Base-by-base conservation (phyloP, 2,797 vertebrate species). In the Lepus townsendii region DNA sequence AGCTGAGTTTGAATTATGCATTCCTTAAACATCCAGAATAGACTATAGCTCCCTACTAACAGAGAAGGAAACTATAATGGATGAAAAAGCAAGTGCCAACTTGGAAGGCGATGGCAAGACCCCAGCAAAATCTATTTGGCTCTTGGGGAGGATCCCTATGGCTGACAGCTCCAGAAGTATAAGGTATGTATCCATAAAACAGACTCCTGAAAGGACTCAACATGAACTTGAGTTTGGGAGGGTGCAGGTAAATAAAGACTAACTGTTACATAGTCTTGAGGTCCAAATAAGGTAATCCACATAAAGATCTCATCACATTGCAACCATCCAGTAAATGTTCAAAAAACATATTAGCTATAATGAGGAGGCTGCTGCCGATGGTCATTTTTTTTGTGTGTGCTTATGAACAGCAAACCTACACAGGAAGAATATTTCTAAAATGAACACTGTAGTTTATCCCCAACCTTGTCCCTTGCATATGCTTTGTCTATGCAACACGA, bases 81-180 rank as follows among this genome's bases (percentile, higher is more conserved):
- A 65, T 83, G 17, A 88, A 91, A 83, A 77, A 78, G 47, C n/a
- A 66, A 52, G 35, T 68, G 60, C 20, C 73, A 65, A 3, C 32
- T 42, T 77, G n/a, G 38, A 94, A 80, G 75, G 47, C 78, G 54
- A 60, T 77, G 19, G 60, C 14, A 95, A 91, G 63, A 85, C 30
- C 8, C 62, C 69, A 26, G 79, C 2, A 35, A 63, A 92, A 78
- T 52, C 38, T 68, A 63, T 30, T 54, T 88, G 66, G 14, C 16
- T 90, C 22, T 90, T 62, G 52, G 63, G 42, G 3, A 10, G n/a
- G 69, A 42, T 35, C 54, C 42, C 54, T 77, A 1, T 1, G 22
- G 10, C 26, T 5, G 47, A 54, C 42, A 78, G 80, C 13, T 80
- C 62, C 63, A 42, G 32, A 10, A 57, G 9, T 54, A 76, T n/a